Conservation (phyloP, 2,888 invertebrate genomes). For the Beris chalybata region DNA sequence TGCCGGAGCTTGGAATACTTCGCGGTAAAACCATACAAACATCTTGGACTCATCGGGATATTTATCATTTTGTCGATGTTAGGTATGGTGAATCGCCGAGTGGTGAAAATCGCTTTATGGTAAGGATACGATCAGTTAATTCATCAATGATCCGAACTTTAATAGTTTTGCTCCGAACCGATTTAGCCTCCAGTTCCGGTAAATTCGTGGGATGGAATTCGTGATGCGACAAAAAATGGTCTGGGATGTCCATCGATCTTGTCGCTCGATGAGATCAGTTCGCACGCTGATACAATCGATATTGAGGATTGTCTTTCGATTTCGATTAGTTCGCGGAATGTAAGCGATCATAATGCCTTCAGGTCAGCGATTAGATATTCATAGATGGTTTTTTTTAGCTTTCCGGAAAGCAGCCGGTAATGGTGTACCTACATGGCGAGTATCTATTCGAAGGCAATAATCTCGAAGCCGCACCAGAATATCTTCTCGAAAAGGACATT, state of each 20-base stretch:
- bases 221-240: constrained; percentile 49
- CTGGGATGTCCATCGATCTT: constrained; percentile 52
- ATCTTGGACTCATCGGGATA: constrained; percentile 49
- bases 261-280: constrained; percentile 15
- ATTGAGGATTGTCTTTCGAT: constrained; percentile 53
- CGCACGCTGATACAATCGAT: constrained; percentile 42
- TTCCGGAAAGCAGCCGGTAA: constrained; percentile 49
- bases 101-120: constrained; percentile 51
- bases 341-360: constrained; percentile 27
- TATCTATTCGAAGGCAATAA: constrained; percentile 54
- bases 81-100: constrained; percentile 52
- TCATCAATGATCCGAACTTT: not conserved
- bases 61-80: constrained; percentile 52
- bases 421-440: constrained; percentile 57
- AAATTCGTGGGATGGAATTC: constrained; percentile 50
- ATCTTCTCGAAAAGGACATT: constrained; percentile 57
- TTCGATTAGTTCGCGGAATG: constrained; percentile 51
- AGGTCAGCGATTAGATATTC: not conserved
- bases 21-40: constrained; percentile 43
- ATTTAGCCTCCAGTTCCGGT: constrained; percentile 50
- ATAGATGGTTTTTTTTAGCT: constrained; percentile 31
- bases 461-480: constrained; percentile 53
- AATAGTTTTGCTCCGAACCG: not conserved
- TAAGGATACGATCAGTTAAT: constrained; percentile 34
- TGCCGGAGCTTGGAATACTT: constrained; percentile 49